A percentile compares a stretch with the other conserved stretches of the same genome.
These are phyloP conservation scores for Sclerurus mexicanus DNA, from an alignment of 2,113 vertebrate genomes.

Conservation along the genomic window DNA sequence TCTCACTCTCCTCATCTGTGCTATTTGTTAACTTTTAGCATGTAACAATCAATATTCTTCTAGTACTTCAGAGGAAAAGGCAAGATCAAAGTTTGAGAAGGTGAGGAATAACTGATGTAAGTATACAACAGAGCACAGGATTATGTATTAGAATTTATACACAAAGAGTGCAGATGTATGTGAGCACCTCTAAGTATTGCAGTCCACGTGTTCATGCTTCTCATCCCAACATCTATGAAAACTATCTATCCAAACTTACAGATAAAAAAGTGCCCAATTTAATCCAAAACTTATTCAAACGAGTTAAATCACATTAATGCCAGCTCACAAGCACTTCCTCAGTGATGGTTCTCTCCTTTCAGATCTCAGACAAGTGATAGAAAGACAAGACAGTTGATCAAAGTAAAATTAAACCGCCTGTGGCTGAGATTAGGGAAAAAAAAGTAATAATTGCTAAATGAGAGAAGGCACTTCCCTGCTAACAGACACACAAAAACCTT, in stretches of 20 bases:
- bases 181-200: not conserved
- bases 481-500: not conserved
- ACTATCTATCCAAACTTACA: not conserved
- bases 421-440: conserved; percentile 22
- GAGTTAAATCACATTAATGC: not conserved
- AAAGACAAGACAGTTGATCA: conserved; percentile 42
- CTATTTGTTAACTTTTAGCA: not conserved
- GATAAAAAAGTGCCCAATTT: not conserved
- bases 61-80: not conserved
- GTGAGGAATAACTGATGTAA: not conserved
- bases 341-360: not conserved
- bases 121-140: not conserved
- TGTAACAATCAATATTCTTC: not conserved
- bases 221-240: not conserved
- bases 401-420: conserved; percentile 19
- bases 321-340: not conserved
- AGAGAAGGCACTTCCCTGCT: not conserved
- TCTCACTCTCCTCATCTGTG: not conserved
- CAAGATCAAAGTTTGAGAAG: not conserved
- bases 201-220: not conserved
- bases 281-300: not conserved
- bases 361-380: conserved; percentile 28
- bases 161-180: not conserved
- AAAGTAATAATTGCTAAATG: conserved; percentile 27
- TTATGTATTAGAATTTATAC: not conserved